phyloP scores from a whole-genome alignment of 2,797 vertebrate species.

The Sebastes minor region DNA sequence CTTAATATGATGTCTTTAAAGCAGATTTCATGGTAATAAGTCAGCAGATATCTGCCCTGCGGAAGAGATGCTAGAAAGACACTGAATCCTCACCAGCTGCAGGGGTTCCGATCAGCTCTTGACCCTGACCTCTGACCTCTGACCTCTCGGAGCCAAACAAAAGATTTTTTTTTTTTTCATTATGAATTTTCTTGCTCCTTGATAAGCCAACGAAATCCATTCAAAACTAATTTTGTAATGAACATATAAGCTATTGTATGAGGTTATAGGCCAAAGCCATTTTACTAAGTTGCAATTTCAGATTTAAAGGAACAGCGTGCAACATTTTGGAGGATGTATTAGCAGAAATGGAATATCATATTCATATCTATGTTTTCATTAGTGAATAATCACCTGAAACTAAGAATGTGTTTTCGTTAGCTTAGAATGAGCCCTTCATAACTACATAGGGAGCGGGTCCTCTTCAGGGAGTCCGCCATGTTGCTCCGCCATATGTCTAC shows the following conservation, averaged over 20 bases:
- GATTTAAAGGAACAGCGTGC: background rate
- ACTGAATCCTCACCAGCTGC: background rate
- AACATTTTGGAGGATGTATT: too few relatives aligned
- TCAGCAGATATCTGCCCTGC: background rate
- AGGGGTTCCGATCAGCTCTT: background rate
- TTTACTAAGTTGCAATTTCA: background rate
- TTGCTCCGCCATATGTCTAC: too few relatives aligned
- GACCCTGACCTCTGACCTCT: slow-evolving; percentile 38
- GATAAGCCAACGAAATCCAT: background rate
- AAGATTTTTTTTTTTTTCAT: too few relatives aligned
- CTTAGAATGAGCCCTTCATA: too few relatives aligned
- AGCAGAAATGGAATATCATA: too few relatives aligned
- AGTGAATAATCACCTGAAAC: too few relatives aligned
- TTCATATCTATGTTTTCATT: too few relatives aligned
- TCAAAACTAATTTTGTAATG: background rate
- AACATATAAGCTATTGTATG: background rate
- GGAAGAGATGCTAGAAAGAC: background rate
- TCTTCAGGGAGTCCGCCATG: too few relatives aligned
- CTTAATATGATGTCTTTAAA: background rate
- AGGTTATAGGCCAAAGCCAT: background rate
- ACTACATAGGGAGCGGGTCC: too few relatives aligned
- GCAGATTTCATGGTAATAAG: background rate
- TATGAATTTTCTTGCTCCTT: background rate
- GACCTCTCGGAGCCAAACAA: background rate
- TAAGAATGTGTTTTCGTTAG: too few relatives aligned